A percentile compares a stretch with the other conserved stretches of the same genome.
phyloP scores from a whole-genome alignment of 2,113 vertebrate species.

The Alectura lathami region DNA sequence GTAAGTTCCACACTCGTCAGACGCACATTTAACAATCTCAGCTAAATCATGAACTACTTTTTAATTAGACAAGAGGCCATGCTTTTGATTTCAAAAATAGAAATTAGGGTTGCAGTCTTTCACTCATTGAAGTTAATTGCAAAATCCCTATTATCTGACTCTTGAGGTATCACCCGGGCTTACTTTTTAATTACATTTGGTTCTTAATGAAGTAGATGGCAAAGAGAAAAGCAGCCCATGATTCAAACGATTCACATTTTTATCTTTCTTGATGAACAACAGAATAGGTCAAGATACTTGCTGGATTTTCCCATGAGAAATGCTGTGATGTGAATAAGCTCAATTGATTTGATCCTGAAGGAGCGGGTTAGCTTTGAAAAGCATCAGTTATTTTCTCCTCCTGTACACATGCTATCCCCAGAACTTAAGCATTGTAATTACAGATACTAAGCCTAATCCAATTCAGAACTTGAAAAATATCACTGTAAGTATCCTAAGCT shows the following conservation, averaged over 20 bases:
- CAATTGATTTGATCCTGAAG: conserved; percentile 42
- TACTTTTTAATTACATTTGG: conserved; percentile 68
- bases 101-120: conserved; percentile 58
- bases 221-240: conserved; percentile 48
- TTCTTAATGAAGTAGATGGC: conserved; percentile 61
- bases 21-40: background rate
- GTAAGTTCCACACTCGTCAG: background rate
- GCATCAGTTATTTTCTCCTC: conserved; percentile 36
- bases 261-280: conserved; percentile 56
- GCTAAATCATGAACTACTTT: conserved; percentile 46
- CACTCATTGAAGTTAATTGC: conserved; percentile 65
- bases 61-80: conserved; percentile 55
- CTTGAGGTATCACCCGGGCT: conserved; percentile 52
- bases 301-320: conserved; percentile 69
- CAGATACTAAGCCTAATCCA: conserved; percentile 12
- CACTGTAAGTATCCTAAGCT: background rate
- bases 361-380: conserved; percentile 54
- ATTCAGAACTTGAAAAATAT: conserved; percentile 42
- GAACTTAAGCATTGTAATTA: conserved; percentile 21
- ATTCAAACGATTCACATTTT: conserved; percentile 53
- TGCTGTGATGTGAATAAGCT: conserved; percentile 38
- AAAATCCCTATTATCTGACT: conserved; percentile 59
- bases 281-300: conserved; percentile 62
- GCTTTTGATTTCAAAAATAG: conserved; percentile 63
- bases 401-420: background rate